Evolutionary conservation across 1,140 invertebrate genomes (phyloP).

Genomic region (Papilio helenus): DNA sequence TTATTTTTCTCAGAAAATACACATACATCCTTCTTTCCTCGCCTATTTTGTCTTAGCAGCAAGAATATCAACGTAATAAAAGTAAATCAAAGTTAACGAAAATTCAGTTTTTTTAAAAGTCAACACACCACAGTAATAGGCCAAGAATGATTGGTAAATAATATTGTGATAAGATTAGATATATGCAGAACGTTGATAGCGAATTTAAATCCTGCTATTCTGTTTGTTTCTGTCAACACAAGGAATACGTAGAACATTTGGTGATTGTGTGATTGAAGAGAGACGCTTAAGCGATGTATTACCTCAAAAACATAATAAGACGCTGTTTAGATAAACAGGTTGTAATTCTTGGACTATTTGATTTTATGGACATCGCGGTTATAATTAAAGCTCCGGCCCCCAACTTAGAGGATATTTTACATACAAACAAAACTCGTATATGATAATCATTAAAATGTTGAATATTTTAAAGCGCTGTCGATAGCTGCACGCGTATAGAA

Average conservation of each 20-base stretch:
- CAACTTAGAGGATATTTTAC: background rate
- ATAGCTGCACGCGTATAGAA: background rate
- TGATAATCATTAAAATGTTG: background rate
- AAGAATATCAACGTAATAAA: background rate
- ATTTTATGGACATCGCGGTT: background rate
- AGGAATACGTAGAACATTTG: background rate
- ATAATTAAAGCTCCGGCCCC: background rate
- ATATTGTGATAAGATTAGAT: slow-evolving; percentile 11
- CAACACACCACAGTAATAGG: background rate
- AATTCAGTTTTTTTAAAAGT: background rate
- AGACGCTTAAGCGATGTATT: too few species aligned
- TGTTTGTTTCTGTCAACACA: background rate
- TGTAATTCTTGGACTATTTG: too few species aligned
- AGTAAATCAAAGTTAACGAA: too few species aligned
- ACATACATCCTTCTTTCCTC: too few species aligned
- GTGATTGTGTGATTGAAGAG: too few species aligned
- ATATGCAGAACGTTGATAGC: background rate
- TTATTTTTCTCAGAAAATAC: too few species aligned
- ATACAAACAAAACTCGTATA: background rate
- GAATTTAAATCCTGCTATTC: background rate
- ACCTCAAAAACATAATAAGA: too few species aligned
- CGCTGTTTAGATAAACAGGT: too few species aligned
- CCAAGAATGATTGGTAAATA: background rate
- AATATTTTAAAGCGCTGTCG: background rate
- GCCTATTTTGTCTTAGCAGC: too few species aligned